Evolutionary conservation across 1,140 invertebrate species (phyloP).

Genomic region (Aphelinus certus): DNA sequence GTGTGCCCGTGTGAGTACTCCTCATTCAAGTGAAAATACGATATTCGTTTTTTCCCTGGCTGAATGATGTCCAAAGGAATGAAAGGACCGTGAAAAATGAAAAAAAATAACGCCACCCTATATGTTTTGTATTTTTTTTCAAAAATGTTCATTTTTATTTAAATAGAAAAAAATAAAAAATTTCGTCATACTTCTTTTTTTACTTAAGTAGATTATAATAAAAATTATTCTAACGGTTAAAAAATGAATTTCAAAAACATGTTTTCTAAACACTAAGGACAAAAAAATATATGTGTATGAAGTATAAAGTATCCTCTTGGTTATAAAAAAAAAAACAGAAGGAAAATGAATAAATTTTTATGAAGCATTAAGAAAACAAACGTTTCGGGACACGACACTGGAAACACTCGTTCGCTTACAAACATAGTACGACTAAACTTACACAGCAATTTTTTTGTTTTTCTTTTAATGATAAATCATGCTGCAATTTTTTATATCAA

Average conservation of each 20-base stretch:
- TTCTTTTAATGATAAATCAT: slow-evolving; percentile 12
- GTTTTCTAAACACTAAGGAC: slow-evolving; percentile 36
- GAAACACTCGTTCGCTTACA: slow-evolving; percentile 28
- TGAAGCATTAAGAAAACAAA: slow-evolving; percentile 36
- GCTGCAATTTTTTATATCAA: slow-evolving; percentile 15
- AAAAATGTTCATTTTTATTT: slow-evolving; percentile 31
- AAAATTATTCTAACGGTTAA: slow-evolving; percentile 39
- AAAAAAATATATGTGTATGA: slow-evolving; percentile 28
- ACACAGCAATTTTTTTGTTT: slow-evolving; percentile 32
- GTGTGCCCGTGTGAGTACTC: too few species aligned
- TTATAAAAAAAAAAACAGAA: slow-evolving; percentile 32
- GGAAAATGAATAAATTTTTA: slow-evolving; percentile 35
- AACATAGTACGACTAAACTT: slow-evolving; percentile 35
- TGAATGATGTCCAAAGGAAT: too few species aligned
- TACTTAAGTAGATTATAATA: slow-evolving; percentile 40
- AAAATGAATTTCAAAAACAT: slow-evolving; percentile 37
- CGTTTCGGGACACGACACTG: slow-evolving; percentile 31
- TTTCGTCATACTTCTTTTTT: slow-evolving; percentile 36
- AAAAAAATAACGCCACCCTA: slow-evolving; percentile 33
- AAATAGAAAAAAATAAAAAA: slow-evolving; percentile 44
- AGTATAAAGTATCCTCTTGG: slow-evolving; percentile 10
- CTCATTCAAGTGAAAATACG: too few species aligned
- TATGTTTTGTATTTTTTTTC: slow-evolving; percentile 16
- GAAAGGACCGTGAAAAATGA: slow-evolving; percentile 28
- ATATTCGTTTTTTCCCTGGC: too few species aligned